Percentiles rank a stretch among this genome's conserved stretches.
Evolutionary conservation across 30 jellyfish, hydroid and myxozoan species (phyloP).

Genomic region (Cassiopea xamachana): DNA sequence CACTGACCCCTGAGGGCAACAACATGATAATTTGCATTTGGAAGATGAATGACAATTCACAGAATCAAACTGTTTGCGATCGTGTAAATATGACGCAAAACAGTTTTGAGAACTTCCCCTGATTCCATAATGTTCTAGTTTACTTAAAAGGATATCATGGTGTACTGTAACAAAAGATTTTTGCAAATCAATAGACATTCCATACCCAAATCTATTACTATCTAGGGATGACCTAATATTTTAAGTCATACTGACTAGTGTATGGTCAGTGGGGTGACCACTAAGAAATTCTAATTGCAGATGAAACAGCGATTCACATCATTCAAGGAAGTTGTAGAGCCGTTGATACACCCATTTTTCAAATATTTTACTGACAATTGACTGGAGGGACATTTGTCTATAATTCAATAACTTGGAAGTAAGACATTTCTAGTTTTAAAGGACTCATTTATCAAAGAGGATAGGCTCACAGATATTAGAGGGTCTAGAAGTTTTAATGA

Average conservation of each 20-base stretch:
- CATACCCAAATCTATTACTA: conserved; percentile 52
- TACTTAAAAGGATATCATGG: conserved; percentile 20
- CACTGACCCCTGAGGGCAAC: conserved; percentile 58
- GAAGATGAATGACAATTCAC: conserved; percentile 54
- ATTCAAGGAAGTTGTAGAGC: conserved; percentile 34
- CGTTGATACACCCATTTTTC: conserved; percentile 19
- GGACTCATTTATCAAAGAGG: conserved; percentile 39
- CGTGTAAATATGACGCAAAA: conserved; percentile 33
- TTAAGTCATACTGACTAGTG: conserved; percentile 42
- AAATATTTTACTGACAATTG: conserved; percentile 45
- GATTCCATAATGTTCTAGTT: conserved; percentile 21
- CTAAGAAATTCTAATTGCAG: conserved; percentile 52
- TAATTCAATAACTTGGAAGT: background rate
- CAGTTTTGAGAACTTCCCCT: conserved; percentile 24
- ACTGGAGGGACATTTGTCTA: conserved; percentile 55
- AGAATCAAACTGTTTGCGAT: conserved; percentile 57
- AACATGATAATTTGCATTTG: conserved; percentile 34
- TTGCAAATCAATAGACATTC: conserved; percentile 48
- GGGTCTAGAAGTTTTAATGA: conserved; percentile 31
- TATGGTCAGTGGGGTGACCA: conserved; percentile 51
- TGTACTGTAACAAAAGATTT: background rate
- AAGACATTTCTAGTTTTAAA: conserved; percentile 1
- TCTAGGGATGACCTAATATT: conserved; percentile 56
- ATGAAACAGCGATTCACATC: conserved; percentile 24
- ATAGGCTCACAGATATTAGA: conserved; percentile 18